Evolutionary conservation across 1,140 invertebrate genomes (phyloP), one percentile per base, ranked within the genome.

Genomic region (Magallana angulata): DNA sequence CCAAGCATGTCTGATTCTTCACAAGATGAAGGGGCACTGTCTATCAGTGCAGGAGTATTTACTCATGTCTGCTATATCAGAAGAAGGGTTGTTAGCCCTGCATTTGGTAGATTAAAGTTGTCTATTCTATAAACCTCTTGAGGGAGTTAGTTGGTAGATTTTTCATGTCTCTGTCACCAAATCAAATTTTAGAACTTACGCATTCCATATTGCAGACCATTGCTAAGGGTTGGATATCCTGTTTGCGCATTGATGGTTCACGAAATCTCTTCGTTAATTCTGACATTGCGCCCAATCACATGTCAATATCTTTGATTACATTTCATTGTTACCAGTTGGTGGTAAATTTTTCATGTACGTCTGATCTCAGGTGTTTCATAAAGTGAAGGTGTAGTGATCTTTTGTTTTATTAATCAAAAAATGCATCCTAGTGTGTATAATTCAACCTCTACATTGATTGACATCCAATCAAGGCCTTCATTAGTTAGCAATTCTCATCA

Each of bases 221-320:
- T 76, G 68, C 68, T 76, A 76, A 48, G 24, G 68, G 24, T 12
- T 30, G 24, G 24, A 76, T 76, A 12, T 76, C 12, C 68, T 76
- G 11, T 76, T 76, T 24, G 36, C 36, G 12, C 9, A 2, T 30
- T 76, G 36, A 2, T 36, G 24, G n/a, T 71, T 18, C 30, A 71
- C 30, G 36, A 18, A 76, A 76, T 12, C 24, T 30, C 68, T 30
- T 76, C 36, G 68, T 30, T 9, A 30, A 76, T 76, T 76, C 36
- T 76, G 36, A 24, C 7, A 76, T 30, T 18, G 68, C 2, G 12
- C 68, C 12, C 60, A 64, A 64, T 18, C n/a, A 71, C 30, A 24
- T 71, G 64, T 71, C 68, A 76, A 76, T 76, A 76, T 76, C 68
- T 76, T 76, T 76, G 68, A 76, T 76, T 76, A 24, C 68, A 76